Evolutionary conservation across 2,797 vertebrate genomes (phyloP), one percentile per base, ranked within the genome.

Genomic region (Euthynnus affinis): DNA sequence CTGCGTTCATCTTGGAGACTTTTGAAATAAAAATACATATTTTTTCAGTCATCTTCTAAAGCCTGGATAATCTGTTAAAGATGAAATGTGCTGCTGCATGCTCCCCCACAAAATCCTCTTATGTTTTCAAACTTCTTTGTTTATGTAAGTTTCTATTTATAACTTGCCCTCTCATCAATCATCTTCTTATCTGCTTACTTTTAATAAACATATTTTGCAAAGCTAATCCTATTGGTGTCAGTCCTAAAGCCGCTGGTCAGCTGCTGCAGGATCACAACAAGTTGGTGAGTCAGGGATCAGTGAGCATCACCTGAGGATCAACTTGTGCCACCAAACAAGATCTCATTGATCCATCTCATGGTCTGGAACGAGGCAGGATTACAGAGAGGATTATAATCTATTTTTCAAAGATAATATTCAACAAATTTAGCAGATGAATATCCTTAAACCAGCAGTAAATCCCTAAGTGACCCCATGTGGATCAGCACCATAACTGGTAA

Each of bases 161-260:
- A 64, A 52, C 18, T 22, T 1, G 5, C 13, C 32, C 3, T 48
- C 3, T 55, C 46, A 14, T 34, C 1, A 67, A 10, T 3, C 8
- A 14, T 23, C 44, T 27, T 46, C 56, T 44, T 6, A 76, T 76
- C 63, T 42, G 23, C 25, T 44, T 53, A 10, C 23, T 15, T 12
- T 17, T 71, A 52, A 32, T 34, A 14, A 69, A 20, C 23, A 72
- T 51, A 65, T 55, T 73, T 67, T 18, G n/a, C 18, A 1, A 1
- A 0, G 1, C 1, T 62, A 62, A 83, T 83, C 66, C 62, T 75
- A 6, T 78, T 65, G 23, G 53, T 8, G 52, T 48, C 52, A 14
- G 6, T 48, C 18, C 32, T 20, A 10, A 49, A 51, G 17, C 20
- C 73, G 77, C 2, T 52, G 29, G 17, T 44, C 42, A 37, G 42